Evolutionary conservation across 2,797 vertebrate species (phyloP), one percentile per base, ranked within the genome.

Genomic region (Cynodonichthys magdalenae): DNA sequence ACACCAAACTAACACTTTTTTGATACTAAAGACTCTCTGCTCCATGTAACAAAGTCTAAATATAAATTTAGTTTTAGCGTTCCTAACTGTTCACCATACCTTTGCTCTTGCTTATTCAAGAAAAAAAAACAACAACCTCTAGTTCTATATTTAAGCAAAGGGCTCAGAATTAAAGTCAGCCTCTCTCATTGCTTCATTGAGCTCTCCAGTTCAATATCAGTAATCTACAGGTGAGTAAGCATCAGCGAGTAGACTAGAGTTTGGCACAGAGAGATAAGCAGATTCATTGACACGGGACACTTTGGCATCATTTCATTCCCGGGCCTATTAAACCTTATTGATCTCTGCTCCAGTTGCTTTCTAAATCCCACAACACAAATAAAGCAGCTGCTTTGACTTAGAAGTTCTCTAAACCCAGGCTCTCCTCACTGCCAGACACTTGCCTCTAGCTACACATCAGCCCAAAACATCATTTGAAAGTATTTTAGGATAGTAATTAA

Each of bases 231-330:
- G 90, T 92, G 81, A 81, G 78, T 76, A 81, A 75, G 74, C 66
- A 60, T 66, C 61, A 70, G 72, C 60, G 45, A 67, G 70, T 77
- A 41, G 75, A 77, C 77, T 65, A 63, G 67, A 75, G 78, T 85
- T 92, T 89, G 89, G 77, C 83, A 79, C 85, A 80, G 79, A 71
- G 79, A 87, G 90, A 94, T 93, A 92, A 94, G 89, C 87, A 90
- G 85, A 92, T 90, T 91, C 84, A 92, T 90, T 91, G 91, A 92
- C 87, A 89, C 79, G 75, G 79, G 83, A 86, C 84, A 89, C 85
- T 85, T 68, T 84, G 82, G 86, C 86, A 87, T 88, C 80, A 90
- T 90, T 91, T 90, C 79, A 89, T 90, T 91, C 88, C 79, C 81
- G 75, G 82, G 87, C 82, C 88, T 85, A 92, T 93, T 92, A 92